Evolutionary conservation across 2,888 invertebrate genomes (phyloP).

Genomic region (Labia minor): DNA sequence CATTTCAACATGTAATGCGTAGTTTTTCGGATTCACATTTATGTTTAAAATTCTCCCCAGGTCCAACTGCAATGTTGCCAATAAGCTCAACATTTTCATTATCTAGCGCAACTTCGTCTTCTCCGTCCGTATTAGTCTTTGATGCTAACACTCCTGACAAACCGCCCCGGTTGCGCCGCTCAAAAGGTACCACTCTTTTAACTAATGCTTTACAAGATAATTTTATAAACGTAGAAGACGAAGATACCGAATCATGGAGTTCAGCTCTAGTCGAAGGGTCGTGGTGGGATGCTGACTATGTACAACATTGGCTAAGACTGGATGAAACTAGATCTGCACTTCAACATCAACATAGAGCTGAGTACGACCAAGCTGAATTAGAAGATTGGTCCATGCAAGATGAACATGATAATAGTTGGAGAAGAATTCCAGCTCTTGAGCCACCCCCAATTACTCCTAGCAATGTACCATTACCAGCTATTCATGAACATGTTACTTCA

Average conservation of each 20-base stretch:
- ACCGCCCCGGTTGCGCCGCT: conserved; percentile 42
- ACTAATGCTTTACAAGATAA: conserved; percentile 29
- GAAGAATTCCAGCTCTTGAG: conserved; percentile 40
- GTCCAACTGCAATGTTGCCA: conserved; percentile 37
- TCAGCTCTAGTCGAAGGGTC: conserved; percentile 41
- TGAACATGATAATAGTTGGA: conserved; percentile 46
- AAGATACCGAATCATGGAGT: conserved; percentile 28
- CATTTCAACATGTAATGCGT: conserved; percentile 61
- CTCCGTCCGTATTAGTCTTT: conserved; percentile 48
- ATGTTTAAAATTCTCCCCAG: conserved; percentile 55
- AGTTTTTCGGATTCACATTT: conserved; percentile 66
- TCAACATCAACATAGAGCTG: conserved; percentile 58
- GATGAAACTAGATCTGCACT: conserved; percentile 59
- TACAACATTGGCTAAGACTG: conserved; percentile 63
- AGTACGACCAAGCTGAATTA: conserved; percentile 63
- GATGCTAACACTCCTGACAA: conserved; percentile 39
- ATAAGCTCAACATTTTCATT: conserved; percentile 32
- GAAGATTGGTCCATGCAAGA: conserved; percentile 61
- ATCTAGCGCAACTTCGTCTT: conserved; percentile 49
- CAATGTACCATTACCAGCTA: conserved; percentile 52
- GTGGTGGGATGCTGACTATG: conserved; percentile 59
- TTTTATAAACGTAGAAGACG: conserved; percentile 31
- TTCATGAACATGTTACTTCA: conserved; percentile 56
- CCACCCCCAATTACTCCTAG: neutral
- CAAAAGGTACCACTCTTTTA: conserved; percentile 43